Evolutionary conservation across 2,113 vertebrate genomes (phyloP).

Genomic region (Gambusia holbrooki): DNA sequence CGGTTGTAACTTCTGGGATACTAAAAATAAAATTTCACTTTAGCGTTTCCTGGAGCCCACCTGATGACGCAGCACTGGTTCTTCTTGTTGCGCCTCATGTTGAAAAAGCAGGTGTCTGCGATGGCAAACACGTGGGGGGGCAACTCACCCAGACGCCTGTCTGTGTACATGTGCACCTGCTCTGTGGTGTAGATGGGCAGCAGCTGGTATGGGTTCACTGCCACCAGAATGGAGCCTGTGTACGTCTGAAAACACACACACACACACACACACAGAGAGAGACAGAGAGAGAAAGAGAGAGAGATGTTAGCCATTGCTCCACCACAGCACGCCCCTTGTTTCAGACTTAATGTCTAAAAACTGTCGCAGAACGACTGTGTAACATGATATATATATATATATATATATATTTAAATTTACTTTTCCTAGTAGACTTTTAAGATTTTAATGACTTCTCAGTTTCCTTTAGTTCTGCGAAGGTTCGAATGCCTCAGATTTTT

Average conservation of each 20-base stretch:
- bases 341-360: too few relatives aligned
- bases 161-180: constrained; percentile 88
- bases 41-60: constrained; percentile 62
- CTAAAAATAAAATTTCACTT: not conserved
- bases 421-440: too few relatives aligned
- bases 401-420: too few relatives aligned
- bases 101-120: constrained; percentile 95
- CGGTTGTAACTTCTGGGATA: not conserved
- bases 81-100: constrained; percentile 87
- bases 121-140: constrained; percentile 95
- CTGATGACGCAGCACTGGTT: constrained; percentile 97
- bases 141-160: constrained; percentile 87
- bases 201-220: constrained; percentile 95
- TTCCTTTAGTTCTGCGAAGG: too few relatives aligned
- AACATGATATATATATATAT: too few relatives aligned
- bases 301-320: constrained; percentile 9
- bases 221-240: constrained; percentile 95
- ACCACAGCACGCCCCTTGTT: too few relatives aligned
- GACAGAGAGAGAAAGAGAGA: constrained; percentile 43
- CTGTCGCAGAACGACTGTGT: too few relatives aligned
- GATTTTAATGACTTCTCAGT: too few relatives aligned
- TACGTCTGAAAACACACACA: constrained; percentile 84
- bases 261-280: constrained; percentile 9
- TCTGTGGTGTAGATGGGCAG: constrained; percentile 92
- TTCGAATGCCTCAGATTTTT: too few relatives aligned